Base-by-base conservation (phyloP, 2,888 invertebrate species). In the Aethes cnicana region DNA sequence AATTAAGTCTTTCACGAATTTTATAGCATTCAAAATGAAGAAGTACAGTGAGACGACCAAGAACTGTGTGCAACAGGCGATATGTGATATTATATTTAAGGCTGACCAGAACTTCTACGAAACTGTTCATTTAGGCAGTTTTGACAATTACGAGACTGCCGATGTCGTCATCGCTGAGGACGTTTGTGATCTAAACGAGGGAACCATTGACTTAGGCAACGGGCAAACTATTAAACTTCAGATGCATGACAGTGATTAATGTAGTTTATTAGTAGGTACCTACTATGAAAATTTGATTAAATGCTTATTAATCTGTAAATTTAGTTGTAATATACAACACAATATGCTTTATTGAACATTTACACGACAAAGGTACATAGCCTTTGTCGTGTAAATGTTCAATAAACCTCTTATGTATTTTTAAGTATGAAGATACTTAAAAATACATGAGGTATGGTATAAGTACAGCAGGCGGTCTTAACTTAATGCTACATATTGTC, bases 11-110 rank as follows among this genome's bases (percentile, higher is more conserved):
- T 78, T 78, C 49, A 58, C 68, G 2, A 64, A 67, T 11, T 78
- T 77, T 48, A 65, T 78, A 47, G 69, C 69, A 2, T 68, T 57
- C 12, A 76, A 77, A 64, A 74, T 80, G 75, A 76, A 66, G 53
- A 75, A 68, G 49, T 78, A 77, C 47, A 56, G 66, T 1, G 62
- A 68, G 21, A 48, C 46, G 4, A 72, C 69, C 0, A 71, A 72
- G 53, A 73, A 72, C 21, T 57, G 62, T 2, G 74, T 78, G 18
- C 75, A 80, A 54, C 67, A 69, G 48, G 72, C 69, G 3, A 77
- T 79, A 47, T 77, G 73, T 53, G 68, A 78, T 3, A 62, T 79
- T 28, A 70, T 80, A 59, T 77, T 75, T 28, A 72, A 68, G 54
- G 76, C 79, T 16, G 79, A 80, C 56, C 66, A 68, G 49, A 63